Base-by-base conservation (phyloP, 2,113 vertebrate species). In the Ia io region DNA sequence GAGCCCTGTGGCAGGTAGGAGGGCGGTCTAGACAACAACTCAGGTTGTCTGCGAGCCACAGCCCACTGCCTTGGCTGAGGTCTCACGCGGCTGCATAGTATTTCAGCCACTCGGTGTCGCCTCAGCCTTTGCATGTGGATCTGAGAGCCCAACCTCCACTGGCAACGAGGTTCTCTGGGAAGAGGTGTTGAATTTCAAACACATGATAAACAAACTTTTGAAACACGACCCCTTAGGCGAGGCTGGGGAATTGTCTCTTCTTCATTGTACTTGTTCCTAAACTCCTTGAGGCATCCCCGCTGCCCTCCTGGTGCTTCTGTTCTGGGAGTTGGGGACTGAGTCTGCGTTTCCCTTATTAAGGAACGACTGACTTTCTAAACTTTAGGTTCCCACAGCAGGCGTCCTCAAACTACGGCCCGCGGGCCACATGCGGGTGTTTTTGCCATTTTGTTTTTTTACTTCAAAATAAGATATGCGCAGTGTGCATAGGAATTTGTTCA, bases 171-270 rank as follows among this genome's bases (percentile, higher is more conserved):
- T 76, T 85, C 90, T 70, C n/a, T 25, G 32, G 83, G 79, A 91
- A 93, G 73, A 88, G 37, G 73, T 80, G 69, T 51, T 67, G 56
- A 71, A 73, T 91, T 88, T 82, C 67, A 92, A 94, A 76, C 65
- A 82, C 65, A 61, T 3, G 77, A 91, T 8, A 82, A 82, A 76
- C 87, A 71, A 63, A 78, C 65, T 63, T 88, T 56, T 76, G 82
- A 90, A 90, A 82, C 20, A 28, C 8, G 63, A 77, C 51, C 51
- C 51, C 51, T 53, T 53, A 20, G 12, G n/a, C n/a, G n/a, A 40
- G 61, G 28, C 76, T 13, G 20, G 42, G 83, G 71, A 70, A 65
- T 30, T 69, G 17, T 83, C 59, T 69, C 40, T 74, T 87, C 49
- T 80, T 44, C 61, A 30, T 82, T 47, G 20, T 4, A 16, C 42